These are phyloP conservation scores for Proterorhinus semilunaris DNA, from an alignment of 2,113 vertebrate genomes.

Conservation along the genomic window DNA sequence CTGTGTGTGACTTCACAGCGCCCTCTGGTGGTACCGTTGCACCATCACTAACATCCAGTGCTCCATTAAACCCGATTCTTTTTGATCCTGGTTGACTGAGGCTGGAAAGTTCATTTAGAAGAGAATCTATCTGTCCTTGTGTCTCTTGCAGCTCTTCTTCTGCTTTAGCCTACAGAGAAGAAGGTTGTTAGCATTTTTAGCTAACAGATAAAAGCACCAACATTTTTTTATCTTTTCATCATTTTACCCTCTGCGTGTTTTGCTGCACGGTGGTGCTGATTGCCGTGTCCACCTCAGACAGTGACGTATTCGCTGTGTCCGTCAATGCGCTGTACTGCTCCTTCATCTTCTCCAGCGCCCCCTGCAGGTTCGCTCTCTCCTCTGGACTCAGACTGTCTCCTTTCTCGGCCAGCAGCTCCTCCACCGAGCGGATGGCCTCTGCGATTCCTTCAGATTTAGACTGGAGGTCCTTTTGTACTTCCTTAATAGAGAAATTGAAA, in stretches of 20 bases:
- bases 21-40: conserved; percentile 52
- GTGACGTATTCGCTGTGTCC: conserved; percentile 74
- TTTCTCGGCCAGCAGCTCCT: conserved; percentile 88
- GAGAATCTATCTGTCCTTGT: conserved; percentile 82
- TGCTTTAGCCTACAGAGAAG: conserved; percentile 81
- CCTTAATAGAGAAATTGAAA: conserved; percentile 67
- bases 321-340: conserved; percentile 83
- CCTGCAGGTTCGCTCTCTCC: conserved; percentile 79
- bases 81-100: conserved; percentile 42
- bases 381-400: conserved; percentile 79
- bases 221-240: background rate
- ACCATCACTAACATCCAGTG: conserved; percentile 34
- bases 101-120: conserved; percentile 76
- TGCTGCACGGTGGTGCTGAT: conserved; percentile 86
- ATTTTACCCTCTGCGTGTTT: conserved; percentile 88
- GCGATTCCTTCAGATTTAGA: conserved; percentile 75
- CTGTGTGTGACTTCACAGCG: conserved; percentile 77
- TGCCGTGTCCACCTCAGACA: conserved; percentile 82
- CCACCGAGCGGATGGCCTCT: conserved; percentile 80
- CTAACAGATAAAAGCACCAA: background rate
- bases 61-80: conserved; percentile 5
- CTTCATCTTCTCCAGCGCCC: conserved; percentile 79
- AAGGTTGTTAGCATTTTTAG: background rate
- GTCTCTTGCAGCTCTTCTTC: conserved; percentile 89
- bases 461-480: conserved; percentile 85